Evolutionary conservation across 2,797 vertebrate genomes (phyloP).

Genomic region (Spea hammondii): DNA sequence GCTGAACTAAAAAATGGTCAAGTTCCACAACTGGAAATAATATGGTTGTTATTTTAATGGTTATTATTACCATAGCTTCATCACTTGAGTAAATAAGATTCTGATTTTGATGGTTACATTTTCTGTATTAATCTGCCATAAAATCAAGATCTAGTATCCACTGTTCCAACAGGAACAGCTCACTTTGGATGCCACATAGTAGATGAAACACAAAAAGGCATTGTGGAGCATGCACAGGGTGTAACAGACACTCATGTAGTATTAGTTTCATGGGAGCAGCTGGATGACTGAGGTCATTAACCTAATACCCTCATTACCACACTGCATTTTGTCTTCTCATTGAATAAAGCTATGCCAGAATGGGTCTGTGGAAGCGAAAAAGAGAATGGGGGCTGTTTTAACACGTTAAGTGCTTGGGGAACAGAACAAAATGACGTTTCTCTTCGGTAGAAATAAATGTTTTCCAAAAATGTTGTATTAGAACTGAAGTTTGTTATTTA

Average conservation of each 20-base stretch:
- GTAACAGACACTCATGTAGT: constrained; percentile 67
- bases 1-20: too few relatives aligned
- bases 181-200: constrained; percentile 25
- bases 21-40: too few relatives aligned
- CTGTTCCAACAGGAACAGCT: constrained; percentile 1
- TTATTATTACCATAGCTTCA: too few relatives aligned
- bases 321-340: constrained; percentile 31
- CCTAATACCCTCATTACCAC: constrained; percentile 56
- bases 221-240: constrained; percentile 40
- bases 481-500: too few relatives aligned
- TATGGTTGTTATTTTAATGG: too few relatives aligned
- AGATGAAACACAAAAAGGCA: constrained; percentile 22
- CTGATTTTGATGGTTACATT: too few relatives aligned
- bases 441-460: too few relatives aligned
- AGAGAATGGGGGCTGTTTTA: too few relatives aligned
- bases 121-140: not conserved
- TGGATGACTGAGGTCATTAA: constrained; percentile 51
- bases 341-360: constrained; percentile 26
- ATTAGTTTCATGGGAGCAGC: constrained; percentile 61
- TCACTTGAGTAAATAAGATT: too few relatives aligned
- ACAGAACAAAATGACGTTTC: too few relatives aligned
- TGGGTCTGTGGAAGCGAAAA: not conserved
- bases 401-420: too few relatives aligned
- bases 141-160: constrained; percentile 11
- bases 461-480: too few relatives aligned